Conservation (phyloP, 2,888 invertebrate species). For the Labia minor region DNA sequence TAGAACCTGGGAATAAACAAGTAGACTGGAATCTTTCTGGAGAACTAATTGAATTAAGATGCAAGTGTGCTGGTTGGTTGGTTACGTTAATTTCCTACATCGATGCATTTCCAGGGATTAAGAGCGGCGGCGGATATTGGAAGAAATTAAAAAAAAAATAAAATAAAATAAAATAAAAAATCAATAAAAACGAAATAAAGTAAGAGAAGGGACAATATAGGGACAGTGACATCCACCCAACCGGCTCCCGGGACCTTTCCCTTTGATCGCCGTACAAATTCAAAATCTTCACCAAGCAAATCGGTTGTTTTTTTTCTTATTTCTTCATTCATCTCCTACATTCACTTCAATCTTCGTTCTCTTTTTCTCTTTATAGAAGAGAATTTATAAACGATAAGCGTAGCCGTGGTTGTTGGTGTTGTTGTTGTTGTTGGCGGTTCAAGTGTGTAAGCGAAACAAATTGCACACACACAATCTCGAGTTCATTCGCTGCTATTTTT, state of each 20-base stretch:
- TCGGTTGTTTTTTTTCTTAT: neutral
- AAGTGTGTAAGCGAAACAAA: constrained; percentile 13
- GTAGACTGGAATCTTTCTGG: too few relatives aligned
- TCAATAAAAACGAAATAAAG: neutral
- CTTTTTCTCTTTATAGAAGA: neutral
- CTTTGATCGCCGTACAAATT: neutral
- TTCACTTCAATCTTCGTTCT: too few relatives aligned
- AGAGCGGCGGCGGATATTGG: neutral
- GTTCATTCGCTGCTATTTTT: too few relatives aligned
- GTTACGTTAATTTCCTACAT: neutral
- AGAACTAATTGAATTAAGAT: too few relatives aligned
- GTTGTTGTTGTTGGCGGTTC: neutral
- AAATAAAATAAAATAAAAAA: too few relatives aligned
- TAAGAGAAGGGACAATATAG: neutral
- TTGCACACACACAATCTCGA: neutral
- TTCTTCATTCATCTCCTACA: too few relatives aligned
- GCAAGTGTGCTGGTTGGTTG: too few relatives aligned
- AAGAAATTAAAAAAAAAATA: too few relatives aligned
- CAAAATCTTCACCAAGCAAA: neutral
- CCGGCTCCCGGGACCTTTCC: neutral
- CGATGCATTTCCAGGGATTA: neutral
- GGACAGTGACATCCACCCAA: constrained; percentile 1
- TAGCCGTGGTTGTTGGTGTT: neutral
- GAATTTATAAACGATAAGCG: constrained; percentile 13
- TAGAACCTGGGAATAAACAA: too few relatives aligned